Evolutionary conservation across 2,113 vertebrate species (phyloP).

Genomic region (Sterrhoptilus dennistouni): DNA sequence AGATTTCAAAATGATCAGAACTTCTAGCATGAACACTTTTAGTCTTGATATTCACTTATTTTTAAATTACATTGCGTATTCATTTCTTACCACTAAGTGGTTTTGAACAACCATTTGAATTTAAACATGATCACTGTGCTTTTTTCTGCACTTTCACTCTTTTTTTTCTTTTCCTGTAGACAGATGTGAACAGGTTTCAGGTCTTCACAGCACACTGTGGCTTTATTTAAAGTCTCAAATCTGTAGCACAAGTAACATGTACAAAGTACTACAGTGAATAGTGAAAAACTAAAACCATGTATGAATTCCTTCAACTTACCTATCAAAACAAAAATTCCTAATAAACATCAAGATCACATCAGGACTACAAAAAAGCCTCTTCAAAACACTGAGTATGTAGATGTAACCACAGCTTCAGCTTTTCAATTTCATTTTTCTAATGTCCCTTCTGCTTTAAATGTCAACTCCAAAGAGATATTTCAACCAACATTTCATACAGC

Average conservation of each 20-base stretch:
- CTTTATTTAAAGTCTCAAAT: background rate
- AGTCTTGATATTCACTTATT: background rate
- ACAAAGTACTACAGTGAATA: background rate
- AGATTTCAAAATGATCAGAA: background rate
- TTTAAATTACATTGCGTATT: background rate
- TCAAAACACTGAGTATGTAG: background rate
- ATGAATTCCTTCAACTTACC: background rate
- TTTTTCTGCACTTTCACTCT: background rate
- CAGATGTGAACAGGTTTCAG: background rate
- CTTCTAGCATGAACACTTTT: background rate
- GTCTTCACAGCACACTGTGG: background rate
- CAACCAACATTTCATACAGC: background rate
- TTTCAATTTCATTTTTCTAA: background rate
- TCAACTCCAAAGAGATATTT: background rate
- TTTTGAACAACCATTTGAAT: background rate
- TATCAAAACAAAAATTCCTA: background rate
- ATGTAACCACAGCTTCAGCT: background rate
- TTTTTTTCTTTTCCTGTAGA: background rate
- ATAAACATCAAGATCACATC: background rate
- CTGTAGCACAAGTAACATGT: background rate
- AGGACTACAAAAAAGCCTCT: background rate
- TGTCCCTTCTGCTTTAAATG: background rate
- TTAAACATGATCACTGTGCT: background rate
- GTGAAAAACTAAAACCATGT: background rate
- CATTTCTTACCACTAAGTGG: background rate